phyloP scores from a whole-genome alignment of 2,888 invertebrate genomes.

The Trachelus stipa region DNA sequence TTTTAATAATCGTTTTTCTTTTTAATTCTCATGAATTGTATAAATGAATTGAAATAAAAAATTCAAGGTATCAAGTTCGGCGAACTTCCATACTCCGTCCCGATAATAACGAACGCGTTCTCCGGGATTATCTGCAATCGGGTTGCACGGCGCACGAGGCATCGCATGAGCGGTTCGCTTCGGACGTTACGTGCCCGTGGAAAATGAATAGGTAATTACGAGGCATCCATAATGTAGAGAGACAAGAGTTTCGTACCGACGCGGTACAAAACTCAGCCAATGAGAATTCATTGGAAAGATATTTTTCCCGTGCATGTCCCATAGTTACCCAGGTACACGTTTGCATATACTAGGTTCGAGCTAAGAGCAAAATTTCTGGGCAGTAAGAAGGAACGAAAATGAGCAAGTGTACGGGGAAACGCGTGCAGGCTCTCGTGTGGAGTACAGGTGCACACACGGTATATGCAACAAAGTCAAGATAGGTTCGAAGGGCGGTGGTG shows the following conservation, averaged over 20 bases:
- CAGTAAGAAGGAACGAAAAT: neutral
- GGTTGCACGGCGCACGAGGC: conserved; percentile 42
- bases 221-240: conserved; percentile 53
- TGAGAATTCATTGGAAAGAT: neutral
- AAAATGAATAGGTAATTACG: conserved; percentile 61
- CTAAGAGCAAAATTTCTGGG: neutral
- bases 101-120: neutral
- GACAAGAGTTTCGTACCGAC: conserved; percentile 22
- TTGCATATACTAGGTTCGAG: neutral
- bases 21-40: neutral
- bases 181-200: conserved; percentile 53
- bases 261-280: neutral
- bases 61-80: neutral
- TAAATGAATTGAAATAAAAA: neutral
- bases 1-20: neutral
- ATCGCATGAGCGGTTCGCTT: conserved; percentile 43
- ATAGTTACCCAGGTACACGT: too few relatives aligned
- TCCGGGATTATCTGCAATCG: conserved; percentile 46
- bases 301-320: neutral
- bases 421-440: neutral
- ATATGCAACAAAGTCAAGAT: conserved; percentile 31
- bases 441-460: neutral
- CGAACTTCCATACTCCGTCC: neutral
- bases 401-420: neutral
- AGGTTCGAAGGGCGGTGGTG: neutral